Conservation (phyloP, 2,888 invertebrate species). For the Brachynemurus nebulosus region DNA sequence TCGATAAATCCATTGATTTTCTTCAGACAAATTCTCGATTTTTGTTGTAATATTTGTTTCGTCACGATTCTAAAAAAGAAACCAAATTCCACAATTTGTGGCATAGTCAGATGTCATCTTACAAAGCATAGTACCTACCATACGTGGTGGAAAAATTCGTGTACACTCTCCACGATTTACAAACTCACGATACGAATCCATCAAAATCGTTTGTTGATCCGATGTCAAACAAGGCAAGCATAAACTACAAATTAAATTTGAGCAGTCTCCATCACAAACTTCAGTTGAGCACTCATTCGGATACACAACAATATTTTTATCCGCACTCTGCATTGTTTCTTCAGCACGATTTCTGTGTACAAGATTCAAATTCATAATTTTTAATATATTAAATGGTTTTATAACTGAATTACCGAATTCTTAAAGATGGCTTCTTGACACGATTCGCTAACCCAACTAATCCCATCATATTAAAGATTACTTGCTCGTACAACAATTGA, state of each 20-base stretch:
- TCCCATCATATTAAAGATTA: conserved; percentile 68
- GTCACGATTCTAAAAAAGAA: conserved; percentile 25
- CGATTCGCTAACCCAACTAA: conserved; percentile 58
- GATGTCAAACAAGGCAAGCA: conserved; percentile 63
- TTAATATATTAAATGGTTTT: no score
- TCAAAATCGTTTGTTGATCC: conserved; percentile 41
- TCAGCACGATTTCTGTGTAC: conserved; percentile 35
- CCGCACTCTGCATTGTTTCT: conserved; percentile 53
- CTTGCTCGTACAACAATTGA: conserved; percentile 79
- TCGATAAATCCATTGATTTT: conserved; percentile 58
- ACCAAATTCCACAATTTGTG: no score
- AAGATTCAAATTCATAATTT: no score
- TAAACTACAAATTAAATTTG: conserved; percentile 51
- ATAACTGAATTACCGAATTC: conserved; percentile 34
- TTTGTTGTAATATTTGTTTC: conserved; percentile 30
- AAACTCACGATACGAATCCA: conserved; percentile 65
- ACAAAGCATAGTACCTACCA: conserved; percentile 30
- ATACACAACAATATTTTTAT: conserved; percentile 67
- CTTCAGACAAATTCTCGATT: conserved; percentile 41
- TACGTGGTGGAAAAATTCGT: conserved; percentile 64
- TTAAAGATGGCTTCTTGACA: conserved; percentile 30
- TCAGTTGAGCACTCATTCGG: conserved; percentile 48
- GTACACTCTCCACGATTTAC: conserved; percentile 64
- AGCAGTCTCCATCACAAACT: conserved; percentile 46
- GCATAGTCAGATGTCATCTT: no score